Evolutionary conservation across 2,797 vertebrate genomes (phyloP).

Genomic region (Dryobates pubescens): DNA sequence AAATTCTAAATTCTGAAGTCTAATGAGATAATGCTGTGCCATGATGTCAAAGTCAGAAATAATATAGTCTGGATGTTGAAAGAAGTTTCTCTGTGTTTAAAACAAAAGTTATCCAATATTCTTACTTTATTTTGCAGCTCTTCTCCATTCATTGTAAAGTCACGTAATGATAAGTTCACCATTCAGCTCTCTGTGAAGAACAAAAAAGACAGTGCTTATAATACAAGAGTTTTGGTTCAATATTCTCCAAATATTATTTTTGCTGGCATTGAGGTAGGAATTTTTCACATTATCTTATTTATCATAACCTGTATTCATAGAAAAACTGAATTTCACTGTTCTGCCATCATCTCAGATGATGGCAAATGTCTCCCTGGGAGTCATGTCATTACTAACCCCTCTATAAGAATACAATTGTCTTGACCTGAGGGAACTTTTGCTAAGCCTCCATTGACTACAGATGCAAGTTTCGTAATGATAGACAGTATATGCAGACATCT

Average conservation of each 20-base stretch:
- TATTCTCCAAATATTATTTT: slow-evolving; percentile 93
- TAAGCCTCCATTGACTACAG: neutral
- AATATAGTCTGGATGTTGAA: neutral
- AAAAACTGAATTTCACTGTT: neutral
- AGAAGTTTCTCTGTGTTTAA: neutral
- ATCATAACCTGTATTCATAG: neutral
- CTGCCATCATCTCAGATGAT: neutral
- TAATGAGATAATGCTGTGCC: neutral
- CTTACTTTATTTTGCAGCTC: slow-evolving; percentile 61
- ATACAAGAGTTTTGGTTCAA: slow-evolving; percentile 87
- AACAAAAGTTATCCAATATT: neutral
- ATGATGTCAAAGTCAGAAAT: neutral
- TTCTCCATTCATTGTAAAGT: slow-evolving; percentile 81
- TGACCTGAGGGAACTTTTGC: neutral
- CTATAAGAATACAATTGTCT: neutral
- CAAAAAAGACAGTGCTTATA: slow-evolving; percentile 92
- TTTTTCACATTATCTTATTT: neutral
- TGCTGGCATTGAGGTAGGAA: slow-evolving; percentile 89
- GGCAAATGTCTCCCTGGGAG: neutral
- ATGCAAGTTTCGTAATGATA: neutral
- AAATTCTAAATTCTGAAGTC: neutral
- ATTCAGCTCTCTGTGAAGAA: slow-evolving; percentile 85
- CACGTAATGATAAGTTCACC: slow-evolving; percentile 85
- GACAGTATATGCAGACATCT: neutral
- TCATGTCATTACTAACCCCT: neutral